Conservation (phyloP, 2,113 vertebrate genomes). For the Zosterops hypoxanthus region DNA sequence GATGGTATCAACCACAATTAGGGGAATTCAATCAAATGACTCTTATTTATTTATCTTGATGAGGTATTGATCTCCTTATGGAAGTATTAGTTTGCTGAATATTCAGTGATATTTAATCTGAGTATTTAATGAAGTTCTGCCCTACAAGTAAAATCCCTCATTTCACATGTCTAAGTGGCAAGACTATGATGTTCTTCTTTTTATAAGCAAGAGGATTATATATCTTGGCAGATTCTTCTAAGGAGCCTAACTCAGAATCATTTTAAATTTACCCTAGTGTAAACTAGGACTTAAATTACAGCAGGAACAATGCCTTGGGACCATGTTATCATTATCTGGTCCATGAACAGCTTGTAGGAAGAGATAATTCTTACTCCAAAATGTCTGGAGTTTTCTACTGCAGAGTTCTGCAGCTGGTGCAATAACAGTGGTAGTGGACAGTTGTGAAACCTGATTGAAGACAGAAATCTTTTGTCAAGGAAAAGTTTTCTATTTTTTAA, state of each 20-base stretch:
- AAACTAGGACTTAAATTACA: not conserved
- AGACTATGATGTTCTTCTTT: not conserved
- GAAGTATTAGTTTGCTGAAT: not conserved
- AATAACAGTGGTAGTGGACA: not conserved
- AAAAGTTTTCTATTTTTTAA: not conserved
- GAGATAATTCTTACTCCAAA: not conserved
- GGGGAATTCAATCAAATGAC: not conserved
- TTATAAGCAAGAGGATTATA: not conserved
- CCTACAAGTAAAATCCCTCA: not conserved
- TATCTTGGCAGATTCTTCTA: not conserved
- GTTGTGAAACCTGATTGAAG: not conserved
- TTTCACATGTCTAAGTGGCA: not conserved
- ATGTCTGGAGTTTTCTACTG: not conserved
- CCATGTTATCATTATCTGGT: not conserved
- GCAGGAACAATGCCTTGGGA: not conserved
- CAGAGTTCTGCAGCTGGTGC: not conserved
- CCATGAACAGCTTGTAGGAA: not conserved
- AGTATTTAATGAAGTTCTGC: not conserved
- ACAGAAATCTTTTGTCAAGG: not conserved
- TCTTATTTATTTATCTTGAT: not conserved
- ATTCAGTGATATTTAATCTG: not conserved
- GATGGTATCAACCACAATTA: not conserved
- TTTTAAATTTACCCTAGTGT: not conserved
- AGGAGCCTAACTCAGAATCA: not conserved
- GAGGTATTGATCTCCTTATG: not conserved